A percentile compares a stretch with the other conserved stretches of the same genome.
Conservation (phyloP, 1,140 invertebrate species). For the Aphelinus certus region DNA sequence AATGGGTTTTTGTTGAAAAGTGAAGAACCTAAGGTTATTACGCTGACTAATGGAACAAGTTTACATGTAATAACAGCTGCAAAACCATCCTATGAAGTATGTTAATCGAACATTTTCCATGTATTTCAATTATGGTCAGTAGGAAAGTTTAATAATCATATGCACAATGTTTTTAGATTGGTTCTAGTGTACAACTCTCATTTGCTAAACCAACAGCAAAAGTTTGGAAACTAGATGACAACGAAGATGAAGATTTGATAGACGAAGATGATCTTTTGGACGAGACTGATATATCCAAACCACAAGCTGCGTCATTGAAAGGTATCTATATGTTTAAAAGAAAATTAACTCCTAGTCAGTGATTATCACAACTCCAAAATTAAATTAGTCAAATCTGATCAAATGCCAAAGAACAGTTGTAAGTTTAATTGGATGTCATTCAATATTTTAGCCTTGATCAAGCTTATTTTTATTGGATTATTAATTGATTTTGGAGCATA, state of each 20-base stretch:
- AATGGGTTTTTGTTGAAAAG: slow-evolving; percentile 73
- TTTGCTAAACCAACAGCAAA: slow-evolving; percentile 58
- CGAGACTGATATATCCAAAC: slow-evolving; percentile 88
- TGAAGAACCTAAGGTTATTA: slow-evolving; percentile 66
- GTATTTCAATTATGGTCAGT: too few species aligned
- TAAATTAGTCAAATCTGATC: too few species aligned
- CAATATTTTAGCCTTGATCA: too few species aligned
- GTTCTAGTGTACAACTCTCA: slow-evolving; percentile 66
- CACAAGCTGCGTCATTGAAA: slow-evolving; percentile 80
- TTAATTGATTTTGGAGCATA: too few species aligned
- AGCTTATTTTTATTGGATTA: too few species aligned
- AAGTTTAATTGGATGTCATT: too few species aligned
- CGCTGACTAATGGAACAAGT: slow-evolving; percentile 64
- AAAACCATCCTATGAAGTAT: slow-evolving; percentile 74
- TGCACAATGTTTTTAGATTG: slow-evolving; percentile 56
- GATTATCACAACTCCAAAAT: not conserved
- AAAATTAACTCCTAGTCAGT: too few species aligned
- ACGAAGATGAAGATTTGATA: slow-evolving; percentile 80
- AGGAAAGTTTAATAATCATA: too few species aligned
- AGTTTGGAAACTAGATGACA: slow-evolving; percentile 77
- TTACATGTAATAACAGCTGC: slow-evolving; percentile 63
- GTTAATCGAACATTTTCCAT: not conserved
- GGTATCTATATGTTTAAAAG: slow-evolving; percentile 66
- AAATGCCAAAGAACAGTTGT: too few species aligned
- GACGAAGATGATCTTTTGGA: slow-evolving; percentile 89